Conservation (phyloP, 2,888 invertebrate species). For the Oligia latruncula region DNA sequence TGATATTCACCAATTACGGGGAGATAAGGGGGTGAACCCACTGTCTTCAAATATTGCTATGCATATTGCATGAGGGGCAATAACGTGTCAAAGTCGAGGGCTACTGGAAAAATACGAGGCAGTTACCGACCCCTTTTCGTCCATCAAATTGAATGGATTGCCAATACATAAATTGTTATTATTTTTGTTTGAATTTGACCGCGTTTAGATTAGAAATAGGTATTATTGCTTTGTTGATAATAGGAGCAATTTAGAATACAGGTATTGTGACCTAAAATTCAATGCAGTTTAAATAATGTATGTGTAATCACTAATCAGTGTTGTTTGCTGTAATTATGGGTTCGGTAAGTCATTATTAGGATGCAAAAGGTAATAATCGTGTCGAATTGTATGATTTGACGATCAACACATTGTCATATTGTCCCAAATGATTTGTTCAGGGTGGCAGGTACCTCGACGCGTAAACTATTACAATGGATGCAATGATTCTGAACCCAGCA, state of each 20-base stretch:
- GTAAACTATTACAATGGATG: background rate
- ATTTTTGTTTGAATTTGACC: slow-evolving; percentile 2
- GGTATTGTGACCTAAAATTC: background rate
- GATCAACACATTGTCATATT: background rate
- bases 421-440: background rate
- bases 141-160: slow-evolving; percentile 42
- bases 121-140: slow-evolving; percentile 27
- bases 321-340: background rate
- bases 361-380: background rate
- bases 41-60: slow-evolving; percentile 81
- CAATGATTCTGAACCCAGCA: background rate
- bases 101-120: slow-evolving; percentile 52
- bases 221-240: background rate
- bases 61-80: slow-evolving; percentile 86
- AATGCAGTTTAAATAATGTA: background rate
- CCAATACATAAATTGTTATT: slow-evolving; percentile 42
- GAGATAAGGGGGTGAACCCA: slow-evolving; percentile 70
- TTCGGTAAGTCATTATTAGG: background rate
- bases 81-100: slow-evolving; percentile 82
- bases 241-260: background rate
- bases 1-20: slow-evolving; percentile 81
- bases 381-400: background rate
- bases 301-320: background rate
- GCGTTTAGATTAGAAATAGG: background rate
- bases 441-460: background rate